phyloP scores from a whole-genome alignment of 1,140 invertebrate species.

The Sitobion miscanthi region DNA sequence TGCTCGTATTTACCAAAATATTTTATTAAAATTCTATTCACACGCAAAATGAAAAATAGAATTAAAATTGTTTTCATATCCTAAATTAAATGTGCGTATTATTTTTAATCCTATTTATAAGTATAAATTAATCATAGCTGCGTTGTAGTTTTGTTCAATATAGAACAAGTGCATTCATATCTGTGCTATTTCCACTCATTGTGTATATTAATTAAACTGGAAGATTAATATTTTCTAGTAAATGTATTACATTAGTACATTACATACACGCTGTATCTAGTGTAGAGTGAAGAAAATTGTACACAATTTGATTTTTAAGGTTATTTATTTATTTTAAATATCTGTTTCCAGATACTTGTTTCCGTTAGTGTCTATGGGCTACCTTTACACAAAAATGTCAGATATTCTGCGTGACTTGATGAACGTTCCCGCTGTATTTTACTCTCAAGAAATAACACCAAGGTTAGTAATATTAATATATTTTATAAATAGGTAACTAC shows the following conservation, averaged over 20 bases:
- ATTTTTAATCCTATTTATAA: background rate
- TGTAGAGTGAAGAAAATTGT: background rate
- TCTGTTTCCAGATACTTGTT: constrained; percentile 67
- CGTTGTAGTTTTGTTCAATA: background rate
- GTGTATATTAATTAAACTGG: background rate
- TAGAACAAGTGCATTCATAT: background rate
- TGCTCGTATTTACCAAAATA: background rate
- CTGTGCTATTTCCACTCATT: background rate
- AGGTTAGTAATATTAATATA: constrained; percentile 21
- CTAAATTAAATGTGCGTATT: background rate
- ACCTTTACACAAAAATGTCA: constrained; percentile 70
- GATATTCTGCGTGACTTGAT: constrained; percentile 65
- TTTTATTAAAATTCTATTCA: background rate
- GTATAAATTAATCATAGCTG: background rate
- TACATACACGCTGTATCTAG: no score
- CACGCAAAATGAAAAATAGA: background rate
- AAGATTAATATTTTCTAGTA: background rate
- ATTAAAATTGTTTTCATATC: background rate
- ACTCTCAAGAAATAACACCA: constrained; percentile 31
- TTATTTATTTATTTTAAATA: background rate
- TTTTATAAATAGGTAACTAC: background rate
- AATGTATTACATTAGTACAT: no score
- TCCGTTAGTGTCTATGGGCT: constrained; percentile 69
- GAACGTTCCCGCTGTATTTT: constrained; percentile 49
- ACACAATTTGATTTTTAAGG: background rate